phyloP scores from a whole-genome alignment of 2,797 vertebrate genomes.

The Thaleichthys pacificus region DNA sequence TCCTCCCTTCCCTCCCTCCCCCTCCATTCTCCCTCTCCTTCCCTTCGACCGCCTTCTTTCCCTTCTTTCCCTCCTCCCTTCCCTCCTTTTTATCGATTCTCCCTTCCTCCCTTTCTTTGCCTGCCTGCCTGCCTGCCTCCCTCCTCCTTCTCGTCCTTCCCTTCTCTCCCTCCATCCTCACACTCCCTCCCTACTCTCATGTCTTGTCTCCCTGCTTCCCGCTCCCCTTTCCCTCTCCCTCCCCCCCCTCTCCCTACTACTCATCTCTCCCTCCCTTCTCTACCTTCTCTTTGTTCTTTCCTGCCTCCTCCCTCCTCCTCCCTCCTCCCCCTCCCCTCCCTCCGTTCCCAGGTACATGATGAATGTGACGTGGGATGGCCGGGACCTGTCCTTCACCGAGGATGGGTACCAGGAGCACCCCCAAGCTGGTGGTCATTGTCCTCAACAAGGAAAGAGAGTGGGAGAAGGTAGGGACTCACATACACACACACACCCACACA shows the following conservation, averaged over 20 bases:
- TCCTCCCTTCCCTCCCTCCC: slow-evolving; percentile 1
- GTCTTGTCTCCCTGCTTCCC: not conserved
- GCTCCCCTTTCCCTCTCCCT: too few relatives aligned
- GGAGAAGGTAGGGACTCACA: too few relatives aligned
- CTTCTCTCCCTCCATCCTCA: too few relatives aligned
- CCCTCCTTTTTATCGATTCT: slow-evolving; percentile 20
- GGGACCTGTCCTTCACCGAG: slow-evolving; percentile 95
- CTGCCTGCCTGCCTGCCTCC: not conserved
- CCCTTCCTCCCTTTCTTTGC: not conserved
- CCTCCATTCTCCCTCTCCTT: not conserved
- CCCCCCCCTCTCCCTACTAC: not conserved
- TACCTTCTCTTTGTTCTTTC: not conserved
- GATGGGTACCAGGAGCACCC: slow-evolving; percentile 91
- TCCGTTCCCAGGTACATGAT: slow-evolving; percentile 88
- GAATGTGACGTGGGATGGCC: slow-evolving; percentile 96
- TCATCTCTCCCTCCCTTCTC: slow-evolving; percentile 8
- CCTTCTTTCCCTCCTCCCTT: slow-evolving; percentile 19
- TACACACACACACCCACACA: too few relatives aligned
- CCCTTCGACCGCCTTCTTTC: slow-evolving; percentile 16
- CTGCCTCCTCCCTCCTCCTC: not conserved
- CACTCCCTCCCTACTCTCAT: too few relatives aligned
- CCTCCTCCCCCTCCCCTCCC: slow-evolving; percentile 1
- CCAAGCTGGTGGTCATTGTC: slow-evolving; percentile 93
- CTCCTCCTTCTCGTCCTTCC: not conserved
- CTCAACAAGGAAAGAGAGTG: slow-evolving; percentile 82